phyloP scores from a whole-genome alignment of 1,140 invertebrate genomes.

The Harlomillsia oculata region DNA sequence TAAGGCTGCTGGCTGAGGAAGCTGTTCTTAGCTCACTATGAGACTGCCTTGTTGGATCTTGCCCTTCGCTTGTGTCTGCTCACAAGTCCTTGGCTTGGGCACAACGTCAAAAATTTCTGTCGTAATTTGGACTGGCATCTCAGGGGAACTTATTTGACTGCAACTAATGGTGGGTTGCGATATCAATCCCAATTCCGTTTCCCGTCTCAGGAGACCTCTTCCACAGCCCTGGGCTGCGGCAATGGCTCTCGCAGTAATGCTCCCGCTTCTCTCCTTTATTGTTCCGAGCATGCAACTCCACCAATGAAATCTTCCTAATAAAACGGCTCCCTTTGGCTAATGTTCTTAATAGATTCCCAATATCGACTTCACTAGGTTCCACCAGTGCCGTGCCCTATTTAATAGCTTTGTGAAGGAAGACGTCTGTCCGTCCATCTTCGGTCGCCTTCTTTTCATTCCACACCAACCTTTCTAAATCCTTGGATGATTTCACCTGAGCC shows the following conservation, averaged over 20 bases:
- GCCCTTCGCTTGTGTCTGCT: too few species aligned
- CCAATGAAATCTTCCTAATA: constrained; percentile 33
- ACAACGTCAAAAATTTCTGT: constrained; percentile 36
- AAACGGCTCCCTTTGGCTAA: constrained; percentile 31
- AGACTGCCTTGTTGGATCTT: too few species aligned
- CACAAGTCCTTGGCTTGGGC: constrained; percentile 14
- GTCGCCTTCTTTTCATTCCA: too few species aligned
- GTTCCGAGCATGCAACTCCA: constrained; percentile 33
- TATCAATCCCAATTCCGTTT: constrained; percentile 37
- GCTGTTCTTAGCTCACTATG: neutral
- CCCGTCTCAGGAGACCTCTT: constrained; percentile 28
- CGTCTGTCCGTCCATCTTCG: too few species aligned
- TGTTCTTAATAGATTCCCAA: constrained; percentile 36
- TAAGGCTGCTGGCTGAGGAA: neutral
- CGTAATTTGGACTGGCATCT: constrained; percentile 37
- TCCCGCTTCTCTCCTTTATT: constrained; percentile 26
- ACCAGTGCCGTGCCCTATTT: constrained; percentile 12
- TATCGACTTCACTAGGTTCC: constrained; percentile 16
- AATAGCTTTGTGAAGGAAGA: constrained; percentile 5
- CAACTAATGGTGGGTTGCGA: constrained; percentile 37
- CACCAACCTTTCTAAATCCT: too few species aligned
- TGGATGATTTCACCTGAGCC: too few species aligned
- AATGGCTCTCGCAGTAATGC: constrained; percentile 19
- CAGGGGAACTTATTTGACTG: constrained; percentile 36
- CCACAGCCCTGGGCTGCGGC: constrained; percentile 25